Percentiles rank a stretch among this genome's conserved stretches.
Evolutionary conservation across 2,113 vertebrate genomes (phyloP).

Genomic region (Rhea americana): DNA sequence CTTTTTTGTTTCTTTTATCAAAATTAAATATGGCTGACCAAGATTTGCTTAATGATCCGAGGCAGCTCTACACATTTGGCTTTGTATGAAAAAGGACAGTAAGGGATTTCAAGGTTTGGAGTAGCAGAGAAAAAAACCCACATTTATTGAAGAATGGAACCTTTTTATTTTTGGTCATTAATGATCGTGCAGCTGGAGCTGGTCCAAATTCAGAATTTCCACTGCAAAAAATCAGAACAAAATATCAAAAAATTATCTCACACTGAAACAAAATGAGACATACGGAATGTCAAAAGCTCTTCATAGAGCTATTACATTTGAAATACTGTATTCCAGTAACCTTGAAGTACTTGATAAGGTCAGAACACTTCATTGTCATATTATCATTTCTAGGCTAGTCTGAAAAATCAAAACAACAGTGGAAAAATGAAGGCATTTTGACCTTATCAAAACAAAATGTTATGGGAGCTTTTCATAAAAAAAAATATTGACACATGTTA

Average conservation of each 20-base stretch:
- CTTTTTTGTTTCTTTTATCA: neutral
- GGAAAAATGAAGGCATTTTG: neutral
- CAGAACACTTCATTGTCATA: neutral
- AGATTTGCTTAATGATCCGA: neutral
- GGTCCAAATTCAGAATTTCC: neutral
- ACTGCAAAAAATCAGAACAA: neutral
- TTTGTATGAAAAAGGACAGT: neutral
- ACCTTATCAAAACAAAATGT: neutral
- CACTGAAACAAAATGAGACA: neutral
- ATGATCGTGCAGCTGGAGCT: neutral
- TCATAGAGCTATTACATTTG: neutral
- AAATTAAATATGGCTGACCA: neutral
- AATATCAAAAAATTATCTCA: neutral
- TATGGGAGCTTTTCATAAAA: neutral
- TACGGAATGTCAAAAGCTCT: neutral
- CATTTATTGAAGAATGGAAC: neutral
- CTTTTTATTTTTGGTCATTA: neutral
- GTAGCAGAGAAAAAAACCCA: rapidly evolving
- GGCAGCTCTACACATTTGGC: neutral
- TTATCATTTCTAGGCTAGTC: neutral
- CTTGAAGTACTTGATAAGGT: neutral
- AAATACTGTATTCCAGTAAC: neutral
- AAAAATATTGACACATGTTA: neutral
- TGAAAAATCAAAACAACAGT: neutral
- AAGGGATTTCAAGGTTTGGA: neutral